phyloP scores from a whole-genome alignment of 2,797 vertebrate species.

The Pseudomugil gertrudae region DNA sequence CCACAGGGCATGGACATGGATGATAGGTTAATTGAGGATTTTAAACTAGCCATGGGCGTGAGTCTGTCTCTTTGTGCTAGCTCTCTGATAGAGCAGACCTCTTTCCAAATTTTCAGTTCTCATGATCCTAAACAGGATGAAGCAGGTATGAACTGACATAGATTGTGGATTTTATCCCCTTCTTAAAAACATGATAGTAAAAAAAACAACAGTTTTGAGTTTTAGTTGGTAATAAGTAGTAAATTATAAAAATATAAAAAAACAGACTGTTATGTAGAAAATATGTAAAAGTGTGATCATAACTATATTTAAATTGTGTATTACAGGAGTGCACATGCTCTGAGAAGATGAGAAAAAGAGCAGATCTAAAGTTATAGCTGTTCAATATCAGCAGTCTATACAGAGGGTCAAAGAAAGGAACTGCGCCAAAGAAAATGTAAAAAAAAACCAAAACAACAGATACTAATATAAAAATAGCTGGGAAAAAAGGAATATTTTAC shows the following conservation, averaged over 20 bases:
- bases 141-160: background rate
- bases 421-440: background rate
- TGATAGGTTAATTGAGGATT: background rate
- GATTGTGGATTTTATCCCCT: background rate
- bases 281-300: too few relatives aligned
- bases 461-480: slow-evolving; percentile 28
- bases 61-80: background rate
- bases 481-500: background rate
- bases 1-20: background rate
- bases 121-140: background rate
- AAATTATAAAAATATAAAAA: too few relatives aligned
- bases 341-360: background rate
- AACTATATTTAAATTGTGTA: too few relatives aligned
- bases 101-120: background rate
- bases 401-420: slow-evolving; percentile 3
- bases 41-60: background rate
- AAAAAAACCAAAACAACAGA: slow-evolving; percentile 19
- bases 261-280: too few relatives aligned
- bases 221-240: too few relatives aligned
- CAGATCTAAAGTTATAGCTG: background rate
- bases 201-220: too few relatives aligned
- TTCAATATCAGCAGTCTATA: background rate
- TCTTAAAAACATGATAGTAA: background rate
- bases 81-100: background rate
- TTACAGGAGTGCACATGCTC: slow-evolving; percentile 1